Evolutionary conservation across 2,113 vertebrate species (phyloP), one percentile per base, ranked within the genome.

Genomic region (Xenopus borealis): DNA sequence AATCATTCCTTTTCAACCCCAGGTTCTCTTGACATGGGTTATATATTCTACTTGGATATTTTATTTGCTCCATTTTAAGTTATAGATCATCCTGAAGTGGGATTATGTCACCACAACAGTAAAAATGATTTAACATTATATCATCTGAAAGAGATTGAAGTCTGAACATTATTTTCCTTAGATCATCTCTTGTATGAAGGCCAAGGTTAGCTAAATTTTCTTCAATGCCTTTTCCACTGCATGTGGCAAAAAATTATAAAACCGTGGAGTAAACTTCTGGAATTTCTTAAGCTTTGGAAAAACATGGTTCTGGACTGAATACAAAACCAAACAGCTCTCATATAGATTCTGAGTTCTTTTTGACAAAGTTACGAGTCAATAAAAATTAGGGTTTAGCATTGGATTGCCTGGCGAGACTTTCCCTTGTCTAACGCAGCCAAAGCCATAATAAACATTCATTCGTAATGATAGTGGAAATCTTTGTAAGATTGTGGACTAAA

Each of bases 211-310:
- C 67, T 45, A 46, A 23, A 17, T 61, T 75, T 75, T 68, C 47
- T 65, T 52, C 13, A 59, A 50, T 55, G 58, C 47, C 40, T 75
- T 75, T 75, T 69, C 72, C 72, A 59, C 72, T 75, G 66, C 57
- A n/a, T 30, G 50, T 75, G 65, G 66, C 66, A 69, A 69, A 30
- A 30, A 46, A n/a, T 71, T 5, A 46, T n/a, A 62, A 62, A 69
- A 20, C 44, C 12, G 45, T 52, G 66, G 16, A 66, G 66, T 59
- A 57, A 18, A 23, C 19, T 75, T 50, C 55, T 69, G 58, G 46
- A 69, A 75, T 68, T 75, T 52, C 72, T 47, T 45, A 68, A 75
- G 62, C 72, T 33, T 46, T 53, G 72, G 65, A 75, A 75, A 69
- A 69, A 75, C 47, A 50, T 61, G 55, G 53, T 69, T 62, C 66